Percentiles rank a stretch among this genome's conserved stretches.
Evolutionary conservation across 2,113 vertebrate species (phyloP).

Genomic region (Diadophis punctatus): DNA sequence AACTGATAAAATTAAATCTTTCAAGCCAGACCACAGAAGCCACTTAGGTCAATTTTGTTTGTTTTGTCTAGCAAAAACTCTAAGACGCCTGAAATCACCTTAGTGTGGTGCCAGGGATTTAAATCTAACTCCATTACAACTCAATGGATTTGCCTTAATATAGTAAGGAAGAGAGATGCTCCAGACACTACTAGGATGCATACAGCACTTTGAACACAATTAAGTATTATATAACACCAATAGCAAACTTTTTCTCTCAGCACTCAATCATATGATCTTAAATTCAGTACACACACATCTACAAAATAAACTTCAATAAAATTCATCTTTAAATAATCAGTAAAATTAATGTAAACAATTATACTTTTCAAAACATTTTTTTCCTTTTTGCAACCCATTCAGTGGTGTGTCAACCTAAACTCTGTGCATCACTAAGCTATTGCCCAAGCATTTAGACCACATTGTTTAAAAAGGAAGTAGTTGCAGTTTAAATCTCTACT

Average conservation of each 20-base stretch:
- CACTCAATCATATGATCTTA: not conserved
- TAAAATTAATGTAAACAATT: not conserved
- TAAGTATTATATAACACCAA: not conserved
- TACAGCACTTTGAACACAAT: not conserved
- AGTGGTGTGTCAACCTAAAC: not conserved
- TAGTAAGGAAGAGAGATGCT: not conserved
- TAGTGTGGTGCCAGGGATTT: not conserved
- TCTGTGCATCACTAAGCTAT: not conserved
- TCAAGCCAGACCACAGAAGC: not conserved
- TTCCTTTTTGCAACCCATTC: not conserved
- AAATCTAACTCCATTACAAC: not conserved
- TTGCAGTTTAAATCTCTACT: not conserved
- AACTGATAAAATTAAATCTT: not conserved
- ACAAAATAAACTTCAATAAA: not conserved
- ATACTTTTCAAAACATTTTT: not conserved
- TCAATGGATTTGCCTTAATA: not conserved
- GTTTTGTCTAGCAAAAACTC: not conserved
- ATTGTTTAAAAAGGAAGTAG: not conserved
- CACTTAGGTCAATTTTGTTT: not conserved
- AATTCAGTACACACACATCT: not conserved
- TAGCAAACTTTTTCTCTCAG: not conserved
- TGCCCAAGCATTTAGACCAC: not conserved
- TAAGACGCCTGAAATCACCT: not conserved
- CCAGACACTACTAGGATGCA: not conserved
- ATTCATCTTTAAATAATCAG: not conserved